These are phyloP conservation scores for Triplophysa rosa DNA, from an alignment of 2,113 vertebrate genomes.

Conservation along the genomic window DNA sequence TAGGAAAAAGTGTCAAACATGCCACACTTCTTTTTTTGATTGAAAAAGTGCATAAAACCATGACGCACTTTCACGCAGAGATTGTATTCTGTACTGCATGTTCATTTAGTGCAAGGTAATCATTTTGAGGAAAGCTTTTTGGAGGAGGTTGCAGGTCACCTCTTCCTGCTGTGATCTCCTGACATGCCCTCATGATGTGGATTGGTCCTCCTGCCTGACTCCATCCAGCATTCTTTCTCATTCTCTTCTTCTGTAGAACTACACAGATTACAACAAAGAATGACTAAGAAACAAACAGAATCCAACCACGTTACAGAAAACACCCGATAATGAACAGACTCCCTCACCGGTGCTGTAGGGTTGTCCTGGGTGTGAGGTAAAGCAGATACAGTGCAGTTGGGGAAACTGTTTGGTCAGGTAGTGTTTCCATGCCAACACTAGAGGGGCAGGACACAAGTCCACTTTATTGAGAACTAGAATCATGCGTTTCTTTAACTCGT, in stretches of 20 bases:
- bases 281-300: background rate
- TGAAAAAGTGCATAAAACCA: no score
- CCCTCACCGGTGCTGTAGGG: constrained; percentile 67
- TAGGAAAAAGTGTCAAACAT: no score
- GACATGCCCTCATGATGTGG: constrained; percentile 84
- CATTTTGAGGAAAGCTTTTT: background rate
- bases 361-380: constrained; percentile 85
- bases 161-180: constrained; percentile 82
- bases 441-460: constrained; percentile 80
- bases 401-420: constrained; percentile 85
- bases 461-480: constrained; percentile 89
- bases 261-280: background rate
- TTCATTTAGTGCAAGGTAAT: background rate
- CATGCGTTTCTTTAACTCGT: constrained; percentile 78
- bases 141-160: constrained; percentile 65
- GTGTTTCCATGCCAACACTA: constrained; percentile 89
- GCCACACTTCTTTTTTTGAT: no score
- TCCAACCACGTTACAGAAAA: background rate
- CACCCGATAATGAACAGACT: background rate
- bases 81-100: no score
- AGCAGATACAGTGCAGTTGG: constrained; percentile 80
- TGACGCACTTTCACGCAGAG: background rate
- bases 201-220: constrained; percentile 79
- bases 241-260: constrained; percentile 86
- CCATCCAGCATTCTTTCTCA: constrained; percentile 78